phyloP scores from a whole-genome alignment of 1,140 invertebrate genomes.

The Agrilus planipennis region DNA sequence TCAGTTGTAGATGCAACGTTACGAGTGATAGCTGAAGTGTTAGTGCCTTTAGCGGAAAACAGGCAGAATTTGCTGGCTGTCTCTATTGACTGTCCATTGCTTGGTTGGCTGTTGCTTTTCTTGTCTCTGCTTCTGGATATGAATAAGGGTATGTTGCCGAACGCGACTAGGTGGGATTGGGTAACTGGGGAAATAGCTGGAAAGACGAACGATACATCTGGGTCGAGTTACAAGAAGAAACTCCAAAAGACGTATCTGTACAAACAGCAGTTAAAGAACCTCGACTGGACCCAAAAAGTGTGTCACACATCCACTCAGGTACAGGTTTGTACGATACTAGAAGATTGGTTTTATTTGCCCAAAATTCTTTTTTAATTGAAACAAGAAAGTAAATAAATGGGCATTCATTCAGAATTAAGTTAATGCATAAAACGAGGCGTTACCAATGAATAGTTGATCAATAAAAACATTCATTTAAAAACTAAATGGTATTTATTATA shows the following conservation, averaged over 20 bases:
- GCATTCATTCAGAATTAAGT: no score
- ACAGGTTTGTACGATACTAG: no score
- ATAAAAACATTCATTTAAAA: no score
- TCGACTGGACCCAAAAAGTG: conserved; percentile 49
- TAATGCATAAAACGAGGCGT: no score
- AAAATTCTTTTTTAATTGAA: no score
- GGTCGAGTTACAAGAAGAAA: conserved; percentile 46
- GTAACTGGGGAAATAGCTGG: conserved; percentile 45
- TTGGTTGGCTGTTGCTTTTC: conserved; percentile 71
- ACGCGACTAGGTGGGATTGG: conserved; percentile 63
- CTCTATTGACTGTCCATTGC: conserved; percentile 47
- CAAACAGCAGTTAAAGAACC: conserved; percentile 58
- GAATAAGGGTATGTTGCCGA: conserved; percentile 25
- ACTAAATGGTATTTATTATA: no score
- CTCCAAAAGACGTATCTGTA: conserved; percentile 59
- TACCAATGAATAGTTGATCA: no score
- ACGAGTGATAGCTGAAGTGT: conserved; percentile 41
- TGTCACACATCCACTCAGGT: conserved; percentile 42
- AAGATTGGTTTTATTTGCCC: no score
- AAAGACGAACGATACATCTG: conserved; percentile 30
- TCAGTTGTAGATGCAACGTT: conserved; percentile 51
- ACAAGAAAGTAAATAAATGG: no score
- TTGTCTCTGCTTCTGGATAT: conserved; percentile 62
- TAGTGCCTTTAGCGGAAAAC: conserved; percentile 40
- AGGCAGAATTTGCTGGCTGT: conserved; percentile 36